Percentiles rank a stretch among this genome's conserved stretches.
Conservation (phyloP, 23 tunicate species). For the Clavelina lepadiformis region DNA sequence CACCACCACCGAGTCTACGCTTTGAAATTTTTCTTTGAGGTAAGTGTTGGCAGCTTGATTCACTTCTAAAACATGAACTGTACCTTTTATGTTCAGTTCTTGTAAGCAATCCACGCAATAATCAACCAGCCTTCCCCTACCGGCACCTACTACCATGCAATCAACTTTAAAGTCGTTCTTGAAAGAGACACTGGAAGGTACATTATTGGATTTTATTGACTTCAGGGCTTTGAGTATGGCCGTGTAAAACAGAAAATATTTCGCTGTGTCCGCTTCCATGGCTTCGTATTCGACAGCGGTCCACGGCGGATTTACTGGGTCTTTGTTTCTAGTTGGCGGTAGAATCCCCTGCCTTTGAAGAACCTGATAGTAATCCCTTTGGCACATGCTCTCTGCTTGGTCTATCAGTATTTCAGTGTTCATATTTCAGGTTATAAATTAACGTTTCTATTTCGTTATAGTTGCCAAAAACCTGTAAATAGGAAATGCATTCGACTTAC, state of each 20-base stretch:
- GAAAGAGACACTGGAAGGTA: neutral
- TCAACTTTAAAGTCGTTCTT: neutral
- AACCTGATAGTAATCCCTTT: slow-evolving; percentile 18
- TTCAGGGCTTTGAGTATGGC: slow-evolving; percentile 44
- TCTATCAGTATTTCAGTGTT: too few species aligned
- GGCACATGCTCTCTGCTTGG: slow-evolving; percentile 39
- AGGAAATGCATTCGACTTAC: too few species aligned
- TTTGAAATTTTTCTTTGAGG: slow-evolving; percentile 29
- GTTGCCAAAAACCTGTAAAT: too few species aligned
- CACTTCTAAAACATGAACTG: slow-evolving; percentile 53
- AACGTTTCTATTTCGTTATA: too few species aligned
- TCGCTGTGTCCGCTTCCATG: slow-evolving; percentile 78
- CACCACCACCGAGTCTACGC: slow-evolving; percentile 13
- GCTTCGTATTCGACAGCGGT: slow-evolving; percentile 54
- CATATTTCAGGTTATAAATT: too few species aligned
- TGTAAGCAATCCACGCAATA: slow-evolving; percentile 40
- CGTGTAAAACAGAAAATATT: slow-evolving; percentile 66
- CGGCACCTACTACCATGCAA: slow-evolving; percentile 70
- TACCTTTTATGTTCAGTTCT: slow-evolving; percentile 18
- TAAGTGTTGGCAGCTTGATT: slow-evolving; percentile 22
- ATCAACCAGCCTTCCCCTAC: slow-evolving; percentile 79
- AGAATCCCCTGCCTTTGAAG: slow-evolving; percentile 38
- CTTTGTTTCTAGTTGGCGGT: slow-evolving; percentile 52
- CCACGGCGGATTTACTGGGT: slow-evolving; percentile 73
- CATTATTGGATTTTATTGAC: neutral